Base-by-base conservation (phyloP, 53 echinoderm and acorn worm genomes). In the Holothuria leucospilota region DNA sequence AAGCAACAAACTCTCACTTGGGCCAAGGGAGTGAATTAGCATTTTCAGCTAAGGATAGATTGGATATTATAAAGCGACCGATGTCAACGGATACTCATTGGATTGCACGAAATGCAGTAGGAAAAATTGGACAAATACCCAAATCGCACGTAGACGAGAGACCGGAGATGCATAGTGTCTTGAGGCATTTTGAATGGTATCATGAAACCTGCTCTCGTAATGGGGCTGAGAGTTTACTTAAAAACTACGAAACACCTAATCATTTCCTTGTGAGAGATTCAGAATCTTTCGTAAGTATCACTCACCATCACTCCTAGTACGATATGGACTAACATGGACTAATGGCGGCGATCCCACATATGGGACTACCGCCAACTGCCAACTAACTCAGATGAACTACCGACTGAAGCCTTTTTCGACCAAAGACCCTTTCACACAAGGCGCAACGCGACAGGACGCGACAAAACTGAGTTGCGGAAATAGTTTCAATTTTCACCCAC, bases 201-300 rank as follows among this genome's bases (percentile, higher is more conserved):
- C 80, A 80, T 34, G 29, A 58, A 20, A 20, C 80, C 1, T 80
- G 80, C 29, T 59, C 80, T 18, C 27, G 80, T 18, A 15, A 62
- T 62, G 60, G 59, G 29, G 80, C 80, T 29, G 80, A 60, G 39
- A 59, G 34, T 30, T 61, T 80, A 80, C 29, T 20, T 1, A 58
- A 29, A 28, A 59, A 26, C 5, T 29, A 80, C 28, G 52, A 60
- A 4, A 15, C 13, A 13, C 29, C 80, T 16, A 28, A 80, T 38
- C 39, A 60, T 34, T 80, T 80, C 38, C 29, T 80, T 13, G 60
- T 80, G 27, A 25, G 80, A 34, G 80, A 80, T 21, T 80, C 80
- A 6, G 80, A 80, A 38, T 80, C 80, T 6, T 80, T 53, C 61
- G 80, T 80, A 80, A 80, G 80, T 80, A 80, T n/a, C 41, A 8